Evolutionary conservation across 1,140 invertebrate species (phyloP).

Genomic region (Drepana arcuata): DNA sequence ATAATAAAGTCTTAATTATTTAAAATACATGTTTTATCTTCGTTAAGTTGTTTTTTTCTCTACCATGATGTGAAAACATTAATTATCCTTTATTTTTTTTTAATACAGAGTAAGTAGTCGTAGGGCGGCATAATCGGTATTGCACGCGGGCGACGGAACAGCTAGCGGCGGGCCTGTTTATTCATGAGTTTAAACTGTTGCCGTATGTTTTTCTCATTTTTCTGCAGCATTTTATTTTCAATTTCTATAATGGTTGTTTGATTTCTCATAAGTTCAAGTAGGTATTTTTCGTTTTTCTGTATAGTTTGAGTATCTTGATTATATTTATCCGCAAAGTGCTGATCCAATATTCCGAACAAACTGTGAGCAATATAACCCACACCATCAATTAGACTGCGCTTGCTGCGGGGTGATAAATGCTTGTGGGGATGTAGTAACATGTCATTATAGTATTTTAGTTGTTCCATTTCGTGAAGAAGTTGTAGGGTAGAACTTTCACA

Average conservation of each 20-base stretch:
- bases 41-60: too few relatives aligned
- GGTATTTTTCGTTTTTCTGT: constrained; percentile 13
- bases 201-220: constrained; percentile 12
- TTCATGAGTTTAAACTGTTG: not conserved
- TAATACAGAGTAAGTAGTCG: too few relatives aligned
- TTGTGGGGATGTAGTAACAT: constrained; percentile 9
- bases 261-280: constrained; percentile 12
- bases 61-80: too few relatives aligned
- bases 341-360: constrained; percentile 19
- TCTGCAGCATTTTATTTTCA: constrained; percentile 14
- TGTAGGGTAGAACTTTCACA: constrained; percentile 7
- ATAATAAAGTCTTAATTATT: too few relatives aligned
- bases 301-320: constrained; percentile 10
- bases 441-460: constrained; percentile 10
- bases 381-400: constrained; percentile 16
- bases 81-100: too few relatives aligned
- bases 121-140: too few relatives aligned
- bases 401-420: constrained; percentile 8
- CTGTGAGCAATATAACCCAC: constrained; percentile 10
- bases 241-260: constrained; percentile 15
- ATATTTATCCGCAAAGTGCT: constrained; percentile 20
- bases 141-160: too few relatives aligned
- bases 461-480: constrained; percentile 13
- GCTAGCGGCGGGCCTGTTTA: too few relatives aligned
- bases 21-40: too few relatives aligned